These are phyloP conservation scores for Tiliacea citrago DNA, from an alignment of 2,888 invertebrate genomes.

Conservation along the genomic window DNA sequence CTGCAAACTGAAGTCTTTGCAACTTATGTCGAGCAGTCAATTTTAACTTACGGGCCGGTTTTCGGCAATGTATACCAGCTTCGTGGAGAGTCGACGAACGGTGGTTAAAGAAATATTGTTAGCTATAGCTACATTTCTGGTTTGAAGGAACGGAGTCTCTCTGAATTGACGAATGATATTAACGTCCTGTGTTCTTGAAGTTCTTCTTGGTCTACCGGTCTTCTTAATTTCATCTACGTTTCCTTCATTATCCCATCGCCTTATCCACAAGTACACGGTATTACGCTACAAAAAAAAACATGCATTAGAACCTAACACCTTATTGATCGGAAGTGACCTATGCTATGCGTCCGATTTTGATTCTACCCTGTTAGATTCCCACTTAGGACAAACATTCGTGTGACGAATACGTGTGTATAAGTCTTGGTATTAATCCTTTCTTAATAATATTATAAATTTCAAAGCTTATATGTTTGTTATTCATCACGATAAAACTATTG, in stretches of 20 bases:
- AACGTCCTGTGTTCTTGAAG: conserved; percentile 12
- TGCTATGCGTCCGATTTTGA: too few species aligned
- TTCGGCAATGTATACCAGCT: background rate
- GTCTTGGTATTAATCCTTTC: too few species aligned
- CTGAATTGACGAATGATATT: conserved; percentile 13
- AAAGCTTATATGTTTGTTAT: too few species aligned
- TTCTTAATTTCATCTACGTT: conserved; percentile 26
- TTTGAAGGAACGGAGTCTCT: conserved; percentile 2
- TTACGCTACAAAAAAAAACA: background rate
- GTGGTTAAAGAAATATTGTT: conserved; percentile 21
- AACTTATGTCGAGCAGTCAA: too few species aligned
- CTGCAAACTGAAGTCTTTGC: too few species aligned
- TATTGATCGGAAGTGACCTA: too few species aligned
- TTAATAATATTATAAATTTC: too few species aligned
- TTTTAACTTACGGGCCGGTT: conserved; percentile 4
- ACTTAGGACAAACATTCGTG: too few species aligned
- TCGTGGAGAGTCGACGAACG: conserved; percentile 10
- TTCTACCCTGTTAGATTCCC: too few species aligned
- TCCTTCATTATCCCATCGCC: conserved; percentile 26
- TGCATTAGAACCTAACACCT: too few species aligned
- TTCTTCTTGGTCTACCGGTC: conserved; percentile 23
- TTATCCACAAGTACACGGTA: conserved; percentile 10
- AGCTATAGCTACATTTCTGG: conserved; percentile 25
- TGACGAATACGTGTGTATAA: too few species aligned
- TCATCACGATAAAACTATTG: too few species aligned